Conservation (phyloP, 1,140 invertebrate genomes). For the Drosophila kohkoa region DNA sequence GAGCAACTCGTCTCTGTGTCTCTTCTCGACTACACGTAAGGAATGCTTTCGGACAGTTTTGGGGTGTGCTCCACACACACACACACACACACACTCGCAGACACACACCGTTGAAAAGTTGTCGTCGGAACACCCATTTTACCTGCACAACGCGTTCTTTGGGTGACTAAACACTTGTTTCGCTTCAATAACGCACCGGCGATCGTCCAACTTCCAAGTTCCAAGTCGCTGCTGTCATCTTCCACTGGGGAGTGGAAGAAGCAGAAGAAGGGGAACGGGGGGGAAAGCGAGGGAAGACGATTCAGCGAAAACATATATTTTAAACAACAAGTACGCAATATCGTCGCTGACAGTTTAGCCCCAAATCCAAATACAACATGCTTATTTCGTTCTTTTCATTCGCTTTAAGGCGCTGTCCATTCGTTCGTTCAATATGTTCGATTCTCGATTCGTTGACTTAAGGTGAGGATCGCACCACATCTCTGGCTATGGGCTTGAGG, state of each 20-base stretch:
- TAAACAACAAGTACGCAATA: constrained; percentile 70
- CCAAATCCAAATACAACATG: constrained; percentile 65
- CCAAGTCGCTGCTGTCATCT: constrained; percentile 67
- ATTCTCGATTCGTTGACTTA: constrained; percentile 72
- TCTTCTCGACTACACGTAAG: constrained; percentile 24
- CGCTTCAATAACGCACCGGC: constrained; percentile 84
- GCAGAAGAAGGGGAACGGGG: background rate
- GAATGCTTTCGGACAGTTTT: constrained; percentile 64
- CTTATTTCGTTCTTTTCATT: constrained; percentile 20
- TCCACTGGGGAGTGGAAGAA: constrained; percentile 1
- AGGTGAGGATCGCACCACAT: constrained; percentile 62
- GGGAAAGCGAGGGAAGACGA: background rate
- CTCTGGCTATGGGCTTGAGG: constrained; percentile 26
- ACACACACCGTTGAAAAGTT: background rate
- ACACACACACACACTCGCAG: constrained; percentile 8
- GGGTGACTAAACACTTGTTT: constrained; percentile 85
- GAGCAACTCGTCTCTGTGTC: background rate
- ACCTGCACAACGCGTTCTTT: constrained; percentile 72
- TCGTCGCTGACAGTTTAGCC: constrained; percentile 60
- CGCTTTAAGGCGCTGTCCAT: constrained; percentile 76
- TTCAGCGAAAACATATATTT: constrained; percentile 74
- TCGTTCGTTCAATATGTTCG: constrained; percentile 14
- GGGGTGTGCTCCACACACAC: constrained; percentile 71
- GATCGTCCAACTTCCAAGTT: constrained; percentile 29
- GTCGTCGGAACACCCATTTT: constrained; percentile 73